phyloP scores from a whole-genome alignment of 53 echinoderm and acorn worm genomes.

The Paracentrotus lividus region DNA sequence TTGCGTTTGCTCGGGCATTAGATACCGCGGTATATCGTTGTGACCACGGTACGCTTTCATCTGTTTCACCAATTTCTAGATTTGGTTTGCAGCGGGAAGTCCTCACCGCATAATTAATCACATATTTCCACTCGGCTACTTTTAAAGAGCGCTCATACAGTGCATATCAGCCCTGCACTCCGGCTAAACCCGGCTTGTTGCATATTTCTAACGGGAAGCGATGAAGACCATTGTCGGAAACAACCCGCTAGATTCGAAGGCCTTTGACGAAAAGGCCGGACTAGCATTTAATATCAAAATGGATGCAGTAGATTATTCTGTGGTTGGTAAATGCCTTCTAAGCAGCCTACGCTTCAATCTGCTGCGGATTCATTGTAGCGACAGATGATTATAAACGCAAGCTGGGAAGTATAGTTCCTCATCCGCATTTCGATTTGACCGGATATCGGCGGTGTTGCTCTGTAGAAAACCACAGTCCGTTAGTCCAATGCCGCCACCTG shows the following conservation, averaged over 20 bases:
- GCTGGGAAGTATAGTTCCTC: constrained; percentile 76
- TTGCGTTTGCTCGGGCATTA: constrained; percentile 28
- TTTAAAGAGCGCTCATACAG: constrained; percentile 79
- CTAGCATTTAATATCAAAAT: constrained; percentile 77
- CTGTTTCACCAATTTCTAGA: constrained; percentile 80
- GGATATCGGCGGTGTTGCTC: constrained; percentile 70
- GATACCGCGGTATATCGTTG: constrained; percentile 56
- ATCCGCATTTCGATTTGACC: constrained; percentile 33
- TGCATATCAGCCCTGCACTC: constrained; percentile 76
- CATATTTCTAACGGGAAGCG: constrained; percentile 73
- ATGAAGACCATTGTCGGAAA: constrained; percentile 85
- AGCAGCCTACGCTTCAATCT: constrained; percentile 80
- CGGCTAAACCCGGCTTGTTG: constrained; percentile 66
- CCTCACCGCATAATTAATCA: constrained; percentile 88
- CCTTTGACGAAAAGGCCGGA: constrained; percentile 57
- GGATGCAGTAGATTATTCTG: constrained; percentile 68
- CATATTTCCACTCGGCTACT: constrained; percentile 78
- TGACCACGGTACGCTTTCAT: constrained; percentile 63
- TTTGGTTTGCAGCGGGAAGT: constrained; percentile 91
- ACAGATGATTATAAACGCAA: constrained; percentile 78
- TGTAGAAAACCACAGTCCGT: constrained; percentile 72
- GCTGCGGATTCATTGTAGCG: constrained; percentile 73
- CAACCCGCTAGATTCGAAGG: constrained; percentile 72
- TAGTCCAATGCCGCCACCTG: constrained; percentile 59
- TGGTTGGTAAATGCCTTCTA: constrained; percentile 84